phyloP scores from a whole-genome alignment of 2,113 vertebrate species.

The Rattus norvegicus region DNA sequence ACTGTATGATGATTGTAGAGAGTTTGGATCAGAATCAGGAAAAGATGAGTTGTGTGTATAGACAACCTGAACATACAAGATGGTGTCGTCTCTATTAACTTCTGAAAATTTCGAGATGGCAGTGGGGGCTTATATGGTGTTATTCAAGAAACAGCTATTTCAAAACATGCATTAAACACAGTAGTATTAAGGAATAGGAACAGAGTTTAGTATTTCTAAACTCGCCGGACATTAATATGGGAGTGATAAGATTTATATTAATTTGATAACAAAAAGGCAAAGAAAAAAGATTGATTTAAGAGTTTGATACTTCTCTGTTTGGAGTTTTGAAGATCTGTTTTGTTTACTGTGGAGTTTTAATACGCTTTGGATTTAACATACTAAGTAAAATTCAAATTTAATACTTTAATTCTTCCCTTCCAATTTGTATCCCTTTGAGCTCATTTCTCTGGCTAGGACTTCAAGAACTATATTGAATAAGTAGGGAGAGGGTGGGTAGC shows the following conservation, averaged over 20 bases:
- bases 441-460: too few species aligned
- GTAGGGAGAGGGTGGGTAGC: too few species aligned
- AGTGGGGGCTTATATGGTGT: not conserved
- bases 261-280: constrained; percentile 2
- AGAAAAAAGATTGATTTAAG: constrained; percentile 21
- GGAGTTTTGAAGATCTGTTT: not conserved
- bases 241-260: constrained; percentile 1
- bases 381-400: constrained; percentile 47
- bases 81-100: not conserved
- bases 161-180: constrained; percentile 31
- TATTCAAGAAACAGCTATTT: constrained; percentile 41
- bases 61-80: constrained; percentile 25
- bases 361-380: not conserved
- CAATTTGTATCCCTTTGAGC: too few species aligned
- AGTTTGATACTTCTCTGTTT: not conserved
- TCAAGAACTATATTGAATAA: too few species aligned
- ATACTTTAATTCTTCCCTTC: not conserved
- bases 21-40: constrained; percentile 19
- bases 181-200: constrained; percentile 14
- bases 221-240: not conserved
- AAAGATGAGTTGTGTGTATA: constrained; percentile 12
- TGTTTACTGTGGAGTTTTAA: not conserved
- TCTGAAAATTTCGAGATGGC: constrained; percentile 52
- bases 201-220: not conserved
- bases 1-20: not conserved